Conservation (phyloP, 2,113 vertebrate species). For the Urocitellus parryii region DNA sequence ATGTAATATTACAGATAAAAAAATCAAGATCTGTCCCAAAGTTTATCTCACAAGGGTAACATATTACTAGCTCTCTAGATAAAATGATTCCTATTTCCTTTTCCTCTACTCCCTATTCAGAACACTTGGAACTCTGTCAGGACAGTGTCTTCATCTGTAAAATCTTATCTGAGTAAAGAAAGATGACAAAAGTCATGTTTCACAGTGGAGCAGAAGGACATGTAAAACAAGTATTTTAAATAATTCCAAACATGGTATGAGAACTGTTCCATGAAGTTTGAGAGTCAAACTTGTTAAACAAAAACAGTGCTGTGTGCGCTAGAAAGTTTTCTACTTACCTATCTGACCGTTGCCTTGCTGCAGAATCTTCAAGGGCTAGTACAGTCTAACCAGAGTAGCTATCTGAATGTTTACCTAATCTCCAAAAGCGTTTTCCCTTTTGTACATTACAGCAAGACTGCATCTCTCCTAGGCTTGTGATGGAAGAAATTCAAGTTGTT, state of each 20-base stretch:
- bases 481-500: conserved; percentile 30
- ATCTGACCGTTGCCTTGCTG: background rate
- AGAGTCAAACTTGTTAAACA: too few species aligned
- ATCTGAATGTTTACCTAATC: background rate
- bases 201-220: background rate
- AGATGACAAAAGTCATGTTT: background rate
- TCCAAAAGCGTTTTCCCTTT: background rate
- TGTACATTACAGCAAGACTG: background rate
- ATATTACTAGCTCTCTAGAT: conserved; percentile 17
- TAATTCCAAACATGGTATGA: conserved; percentile 19
- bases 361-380: background rate
- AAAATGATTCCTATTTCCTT: background rate
- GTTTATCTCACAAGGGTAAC: background rate
- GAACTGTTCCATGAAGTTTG: background rate
- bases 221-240: conserved; percentile 41
- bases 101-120: background rate
- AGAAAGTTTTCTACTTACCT: background rate
- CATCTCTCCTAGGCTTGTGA: background rate
- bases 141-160: background rate
- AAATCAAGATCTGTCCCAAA: conserved; percentile 20
- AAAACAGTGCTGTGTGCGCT: background rate
- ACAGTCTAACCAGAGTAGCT: background rate
- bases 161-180: conserved; percentile 36
- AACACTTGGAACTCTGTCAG: conserved; percentile 45
- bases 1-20: background rate